These are phyloP conservation scores for Bombus vancouverensis DNA, from an alignment of 1,140 invertebrate species.

Conservation along the genomic window DNA sequence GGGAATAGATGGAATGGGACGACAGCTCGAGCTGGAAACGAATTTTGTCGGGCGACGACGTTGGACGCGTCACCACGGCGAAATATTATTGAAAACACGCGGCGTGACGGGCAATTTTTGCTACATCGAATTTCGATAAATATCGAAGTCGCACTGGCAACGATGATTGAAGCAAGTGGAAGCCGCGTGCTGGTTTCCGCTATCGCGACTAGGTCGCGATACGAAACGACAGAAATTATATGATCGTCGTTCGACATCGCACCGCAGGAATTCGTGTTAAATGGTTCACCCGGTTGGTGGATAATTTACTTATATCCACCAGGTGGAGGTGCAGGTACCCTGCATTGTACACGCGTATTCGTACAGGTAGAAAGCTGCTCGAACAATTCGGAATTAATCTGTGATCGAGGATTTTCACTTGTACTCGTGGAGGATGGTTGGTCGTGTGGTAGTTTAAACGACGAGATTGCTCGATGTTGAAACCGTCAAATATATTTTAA, in stretches of 20 bases:
- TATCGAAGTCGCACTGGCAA: neutral
- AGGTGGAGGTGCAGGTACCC: neutral
- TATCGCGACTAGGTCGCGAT: neutral
- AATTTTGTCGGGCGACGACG: neutral
- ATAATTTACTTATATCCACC: neutral
- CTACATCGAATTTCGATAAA: slow-evolving; percentile 26
- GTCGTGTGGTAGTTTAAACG: no score
- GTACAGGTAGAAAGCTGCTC: neutral
- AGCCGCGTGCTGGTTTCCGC: neutral
- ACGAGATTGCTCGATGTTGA: no score
- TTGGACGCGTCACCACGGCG: neutral
- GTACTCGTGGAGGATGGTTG: no score
- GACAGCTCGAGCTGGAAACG: no score
- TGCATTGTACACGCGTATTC: neutral
- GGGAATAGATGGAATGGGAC: no score
- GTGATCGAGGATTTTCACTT: neutral
- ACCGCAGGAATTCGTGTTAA: neutral
- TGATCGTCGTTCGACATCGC: neutral
- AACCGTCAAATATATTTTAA: no score
- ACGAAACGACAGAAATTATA: neutral
- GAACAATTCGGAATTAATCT: neutral
- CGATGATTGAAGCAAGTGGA: neutral
- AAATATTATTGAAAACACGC: slow-evolving; percentile 8
- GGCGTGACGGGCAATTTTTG: slow-evolving; percentile 2
- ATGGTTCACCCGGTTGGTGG: neutral